Evolutionary conservation across 2,888 invertebrate species (phyloP).

Genomic region (Drosophila kokeensis): DNA sequence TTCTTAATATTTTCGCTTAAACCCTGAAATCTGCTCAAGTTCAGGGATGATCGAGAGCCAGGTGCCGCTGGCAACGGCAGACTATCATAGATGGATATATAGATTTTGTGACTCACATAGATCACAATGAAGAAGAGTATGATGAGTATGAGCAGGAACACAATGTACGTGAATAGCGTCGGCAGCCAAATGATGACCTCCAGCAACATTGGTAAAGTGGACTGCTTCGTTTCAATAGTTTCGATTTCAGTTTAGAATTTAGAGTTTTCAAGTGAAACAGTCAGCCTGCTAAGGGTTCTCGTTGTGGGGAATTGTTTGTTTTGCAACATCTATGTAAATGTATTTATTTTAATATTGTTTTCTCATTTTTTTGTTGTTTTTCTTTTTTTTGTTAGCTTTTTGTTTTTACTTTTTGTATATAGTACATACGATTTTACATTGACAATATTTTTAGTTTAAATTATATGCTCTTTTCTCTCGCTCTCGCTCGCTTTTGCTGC

Average conservation of each 20-base stretch:
- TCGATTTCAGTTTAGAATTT: not conserved
- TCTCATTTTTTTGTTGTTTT: conserved; percentile 18
- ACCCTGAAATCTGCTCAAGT: not conserved
- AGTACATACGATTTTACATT: conserved; percentile 77
- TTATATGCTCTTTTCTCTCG: conserved; percentile 42
- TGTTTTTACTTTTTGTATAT: conserved; percentile 54
- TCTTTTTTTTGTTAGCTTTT: conserved; percentile 39
- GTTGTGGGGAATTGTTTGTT: conserved; percentile 25
- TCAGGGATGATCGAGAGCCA: conserved; percentile 31
- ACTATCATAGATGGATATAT: conserved; percentile 81
- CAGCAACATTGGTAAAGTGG: conserved; percentile 73
- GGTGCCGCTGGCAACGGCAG: conserved; percentile 69
- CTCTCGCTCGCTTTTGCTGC: conserved; percentile 18
- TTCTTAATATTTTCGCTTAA: conserved; percentile 11
- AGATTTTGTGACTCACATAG: conserved; percentile 83
- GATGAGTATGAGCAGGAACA: conserved; percentile 80
- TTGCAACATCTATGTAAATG: conserved; percentile 79
- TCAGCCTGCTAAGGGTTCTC: not conserved
- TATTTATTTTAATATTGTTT: conserved; percentile 62
- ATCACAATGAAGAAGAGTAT: conserved; percentile 83
- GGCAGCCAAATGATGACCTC: conserved; percentile 83
- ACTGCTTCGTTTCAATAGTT: conserved; percentile 16
- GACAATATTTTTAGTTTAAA: conserved; percentile 71
- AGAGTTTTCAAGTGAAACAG: not conserved
- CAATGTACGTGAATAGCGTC: conserved; percentile 83